Percentiles rank a stretch among this genome's conserved stretches.
These are phyloP conservation scores for Andrena marginata DNA, from an alignment of 2,888 invertebrate species.

Conservation along the genomic window DNA sequence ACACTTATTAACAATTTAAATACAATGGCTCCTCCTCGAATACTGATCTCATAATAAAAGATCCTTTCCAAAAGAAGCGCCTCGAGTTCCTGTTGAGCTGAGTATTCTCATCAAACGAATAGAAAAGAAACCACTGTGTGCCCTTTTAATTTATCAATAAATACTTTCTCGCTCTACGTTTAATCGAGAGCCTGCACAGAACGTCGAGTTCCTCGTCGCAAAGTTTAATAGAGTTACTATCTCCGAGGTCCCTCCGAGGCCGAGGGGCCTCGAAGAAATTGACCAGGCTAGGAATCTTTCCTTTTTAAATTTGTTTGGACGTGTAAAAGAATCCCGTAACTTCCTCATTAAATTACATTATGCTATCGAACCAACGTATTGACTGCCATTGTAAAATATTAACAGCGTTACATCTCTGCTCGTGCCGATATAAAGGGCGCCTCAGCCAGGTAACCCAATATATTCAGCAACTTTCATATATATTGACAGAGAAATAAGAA, in stretches of 20 bases:
- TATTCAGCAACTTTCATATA: too few species aligned
- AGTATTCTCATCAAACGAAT: conserved; percentile 6
- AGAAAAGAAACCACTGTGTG: conserved; percentile 23
- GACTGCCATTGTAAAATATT: neutral
- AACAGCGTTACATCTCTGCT: too few species aligned
- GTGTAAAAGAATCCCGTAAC: neutral
- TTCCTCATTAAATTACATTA: conserved; percentile 5
- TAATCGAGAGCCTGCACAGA: conserved; percentile 30
- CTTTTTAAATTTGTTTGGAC: neutral
- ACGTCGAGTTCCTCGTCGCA: conserved; percentile 26
- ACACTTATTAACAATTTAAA: conserved; percentile 41
- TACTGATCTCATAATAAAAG: conserved; percentile 38
- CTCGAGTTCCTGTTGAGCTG: conserved; percentile 7
- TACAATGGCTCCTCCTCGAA: conserved; percentile 38
- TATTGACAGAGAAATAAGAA: too few species aligned
- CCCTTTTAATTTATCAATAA: conserved; percentile 39
- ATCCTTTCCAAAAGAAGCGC: conserved; percentile 17
- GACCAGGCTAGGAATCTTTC: conserved; percentile 7
- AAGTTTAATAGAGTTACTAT: conserved; percentile 18
- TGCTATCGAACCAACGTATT: conserved; percentile 8
- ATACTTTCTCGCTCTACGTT: conserved; percentile 35
- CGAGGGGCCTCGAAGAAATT: conserved; percentile 8
- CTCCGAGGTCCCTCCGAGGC: neutral
- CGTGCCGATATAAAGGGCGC: too few species aligned
- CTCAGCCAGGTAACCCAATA: too few species aligned